These are phyloP conservation scores for Anthopleura xanthogrammica DNA, from an alignment of 92 coral and sea anemone genomes.

Conservation along the genomic window DNA sequence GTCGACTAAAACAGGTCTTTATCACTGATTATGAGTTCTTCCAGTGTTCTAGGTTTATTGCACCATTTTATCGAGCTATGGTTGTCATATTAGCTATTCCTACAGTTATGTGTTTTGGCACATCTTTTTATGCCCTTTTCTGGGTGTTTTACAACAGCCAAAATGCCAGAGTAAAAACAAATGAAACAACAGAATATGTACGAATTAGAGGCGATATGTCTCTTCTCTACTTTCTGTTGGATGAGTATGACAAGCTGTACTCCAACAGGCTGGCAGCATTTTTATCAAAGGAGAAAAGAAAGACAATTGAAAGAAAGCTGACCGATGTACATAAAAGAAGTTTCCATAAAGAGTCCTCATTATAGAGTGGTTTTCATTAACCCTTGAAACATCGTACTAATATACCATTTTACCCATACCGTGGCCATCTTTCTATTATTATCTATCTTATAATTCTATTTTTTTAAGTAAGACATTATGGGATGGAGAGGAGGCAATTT, in stretches of 20 bases:
- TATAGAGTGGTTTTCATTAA: too few relatives aligned
- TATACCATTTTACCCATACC: not conserved
- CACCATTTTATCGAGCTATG: conserved; percentile 7
- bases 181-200: not conserved
- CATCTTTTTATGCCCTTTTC: not conserved
- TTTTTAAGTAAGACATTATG: too few relatives aligned
- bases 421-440: too few relatives aligned
- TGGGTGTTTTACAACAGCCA: not conserved
- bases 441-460: too few relatives aligned
- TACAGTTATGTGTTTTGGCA: not conserved
- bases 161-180: not conserved
- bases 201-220: not conserved
- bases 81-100: conserved; percentile 1
- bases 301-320: not conserved
- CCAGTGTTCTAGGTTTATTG: conserved; percentile 31
- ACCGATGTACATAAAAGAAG: not conserved
- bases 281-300: not conserved
- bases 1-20: conserved; percentile 10
- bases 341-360: not conserved
- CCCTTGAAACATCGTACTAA: too few relatives aligned
- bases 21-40: conserved; percentile 27
- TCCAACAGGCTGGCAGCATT: not conserved
- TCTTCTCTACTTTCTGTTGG: not conserved
- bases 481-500: too few relatives aligned
- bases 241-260: not conserved